Conservation (phyloP, 1,140 invertebrate species). For the Aphelinus certus region DNA sequence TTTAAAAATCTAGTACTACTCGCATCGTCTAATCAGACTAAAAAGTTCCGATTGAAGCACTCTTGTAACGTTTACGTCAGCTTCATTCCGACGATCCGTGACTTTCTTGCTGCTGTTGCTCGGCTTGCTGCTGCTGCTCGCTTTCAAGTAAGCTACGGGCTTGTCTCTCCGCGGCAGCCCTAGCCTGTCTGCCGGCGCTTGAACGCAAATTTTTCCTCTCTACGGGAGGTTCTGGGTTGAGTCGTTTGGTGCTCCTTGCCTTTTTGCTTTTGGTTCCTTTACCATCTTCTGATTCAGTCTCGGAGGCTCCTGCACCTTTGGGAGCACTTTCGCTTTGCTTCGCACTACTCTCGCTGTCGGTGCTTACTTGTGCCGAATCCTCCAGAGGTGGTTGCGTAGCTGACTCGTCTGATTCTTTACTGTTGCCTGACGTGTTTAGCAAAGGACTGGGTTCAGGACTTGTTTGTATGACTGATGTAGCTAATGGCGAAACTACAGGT, state of each 20-base stretch:
- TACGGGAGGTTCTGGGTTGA: conserved; percentile 58
- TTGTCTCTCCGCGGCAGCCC: conserved; percentile 62
- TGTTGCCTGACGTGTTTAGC: conserved; percentile 40
- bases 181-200: conserved; percentile 63
- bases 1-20: conserved; percentile 32
- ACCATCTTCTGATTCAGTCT: conserved; percentile 56
- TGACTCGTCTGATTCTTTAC: conserved; percentile 40
- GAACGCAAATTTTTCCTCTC: conserved; percentile 64
- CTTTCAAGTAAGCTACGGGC: conserved; percentile 60
- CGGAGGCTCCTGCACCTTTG: conserved; percentile 37
- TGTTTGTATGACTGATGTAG: conserved; percentile 7
- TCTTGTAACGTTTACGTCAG: neutral
- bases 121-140: conserved; percentile 47
- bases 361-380: neutral
- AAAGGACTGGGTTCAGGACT: conserved; percentile 24
- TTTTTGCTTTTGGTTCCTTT: conserved; percentile 58
- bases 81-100: conserved; percentile 56
- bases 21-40: conserved; percentile 28
- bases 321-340: neutral
- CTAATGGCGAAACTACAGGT: neutral
- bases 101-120: conserved; percentile 50
- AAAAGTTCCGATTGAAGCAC: conserved; percentile 36
- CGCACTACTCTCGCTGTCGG: conserved; percentile 21
- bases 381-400: neutral
- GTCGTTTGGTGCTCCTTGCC: conserved; percentile 56